Evolutionary conservation across 1,140 invertebrate genomes (phyloP).

Genomic region (Pseudomyrmex cubaensis): DNA sequence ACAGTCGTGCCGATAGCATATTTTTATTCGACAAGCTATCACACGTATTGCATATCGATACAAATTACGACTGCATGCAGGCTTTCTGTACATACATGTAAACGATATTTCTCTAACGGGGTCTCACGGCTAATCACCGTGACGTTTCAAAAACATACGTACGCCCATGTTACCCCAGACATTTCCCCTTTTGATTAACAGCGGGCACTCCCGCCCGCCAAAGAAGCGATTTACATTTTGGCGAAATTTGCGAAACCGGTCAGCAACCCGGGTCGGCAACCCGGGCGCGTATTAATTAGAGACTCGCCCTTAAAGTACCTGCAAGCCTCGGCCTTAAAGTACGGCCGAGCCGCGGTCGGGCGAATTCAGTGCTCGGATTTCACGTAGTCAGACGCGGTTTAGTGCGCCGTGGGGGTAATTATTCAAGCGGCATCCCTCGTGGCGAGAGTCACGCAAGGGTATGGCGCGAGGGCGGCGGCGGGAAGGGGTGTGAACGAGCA

Average conservation of each 20-base stretch:
- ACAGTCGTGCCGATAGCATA: too few relatives aligned
- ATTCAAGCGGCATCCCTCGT: slow-evolving; percentile 84
- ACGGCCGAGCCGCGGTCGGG: slow-evolving; percentile 77
- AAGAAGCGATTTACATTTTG: slow-evolving; percentile 60
- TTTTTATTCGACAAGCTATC: too few relatives aligned
- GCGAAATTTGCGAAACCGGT: slow-evolving; percentile 50
- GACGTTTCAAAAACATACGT: slow-evolving; percentile 24
- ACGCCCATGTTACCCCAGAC: background rate
- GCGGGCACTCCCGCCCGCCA: background rate
- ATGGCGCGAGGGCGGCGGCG: background rate
- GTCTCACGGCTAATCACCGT: slow-evolving; percentile 20
- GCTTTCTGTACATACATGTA: background rate
- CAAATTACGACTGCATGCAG: background rate
- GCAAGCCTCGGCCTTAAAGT: slow-evolving; percentile 77
- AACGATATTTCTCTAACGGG: background rate
- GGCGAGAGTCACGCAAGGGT: slow-evolving; percentile 72
- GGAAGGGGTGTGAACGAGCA: slow-evolving; percentile 47
- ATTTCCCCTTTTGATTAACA: slow-evolving; percentile 65
- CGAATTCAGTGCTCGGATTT: slow-evolving; percentile 83
- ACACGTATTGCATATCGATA: background rate
- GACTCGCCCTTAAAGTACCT: slow-evolving; percentile 78
- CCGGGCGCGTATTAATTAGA: slow-evolving; percentile 81
- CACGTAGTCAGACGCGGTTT: slow-evolving; percentile 79
- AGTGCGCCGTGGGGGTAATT: slow-evolving; percentile 82
- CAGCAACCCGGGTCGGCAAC: slow-evolving; percentile 40